These are phyloP conservation scores for Drosophila prolongata DNA, from an alignment of 2,888 invertebrate genomes.

Conservation along the genomic window DNA sequence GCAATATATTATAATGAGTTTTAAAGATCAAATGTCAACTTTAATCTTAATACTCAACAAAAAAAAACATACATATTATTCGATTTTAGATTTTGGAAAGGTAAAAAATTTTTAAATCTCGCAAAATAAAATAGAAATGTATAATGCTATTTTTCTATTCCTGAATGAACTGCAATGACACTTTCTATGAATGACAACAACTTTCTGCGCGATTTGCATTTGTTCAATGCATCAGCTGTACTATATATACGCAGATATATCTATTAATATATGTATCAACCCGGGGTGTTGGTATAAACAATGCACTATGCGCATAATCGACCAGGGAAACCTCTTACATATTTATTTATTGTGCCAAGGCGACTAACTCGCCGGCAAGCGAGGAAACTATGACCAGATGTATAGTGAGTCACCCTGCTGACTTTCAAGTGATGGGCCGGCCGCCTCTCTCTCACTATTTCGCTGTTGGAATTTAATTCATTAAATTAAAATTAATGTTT, in stretches of 20 bases:
- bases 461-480: constrained; percentile 64
- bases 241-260: constrained; percentile 25
- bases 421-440: background rate
- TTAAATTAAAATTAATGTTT: constrained; percentile 79
- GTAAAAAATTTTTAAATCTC: too few relatives aligned
- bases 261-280: constrained; percentile 7
- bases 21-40: too few relatives aligned
- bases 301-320: constrained; percentile 68
- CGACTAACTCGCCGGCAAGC: constrained; percentile 27
- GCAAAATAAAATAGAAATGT: background rate
- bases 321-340: constrained; percentile 53
- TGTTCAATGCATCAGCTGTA: constrained; percentile 13
- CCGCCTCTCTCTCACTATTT: background rate
- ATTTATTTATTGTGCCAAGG: constrained; percentile 77
- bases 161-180: constrained; percentile 36
- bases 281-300: constrained; percentile 22
- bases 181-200: constrained; percentile 45
- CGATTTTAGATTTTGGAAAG: too few relatives aligned
- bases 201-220: constrained; percentile 25
- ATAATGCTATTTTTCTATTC: constrained; percentile 6
- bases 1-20: too few relatives aligned
- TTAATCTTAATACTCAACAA: too few relatives aligned
- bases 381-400: constrained; percentile 14
- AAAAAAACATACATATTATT: too few relatives aligned
- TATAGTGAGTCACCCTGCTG: constrained; percentile 27